Evolutionary conservation across 2,888 invertebrate species (phyloP).

Genomic region (Leucania comma): DNA sequence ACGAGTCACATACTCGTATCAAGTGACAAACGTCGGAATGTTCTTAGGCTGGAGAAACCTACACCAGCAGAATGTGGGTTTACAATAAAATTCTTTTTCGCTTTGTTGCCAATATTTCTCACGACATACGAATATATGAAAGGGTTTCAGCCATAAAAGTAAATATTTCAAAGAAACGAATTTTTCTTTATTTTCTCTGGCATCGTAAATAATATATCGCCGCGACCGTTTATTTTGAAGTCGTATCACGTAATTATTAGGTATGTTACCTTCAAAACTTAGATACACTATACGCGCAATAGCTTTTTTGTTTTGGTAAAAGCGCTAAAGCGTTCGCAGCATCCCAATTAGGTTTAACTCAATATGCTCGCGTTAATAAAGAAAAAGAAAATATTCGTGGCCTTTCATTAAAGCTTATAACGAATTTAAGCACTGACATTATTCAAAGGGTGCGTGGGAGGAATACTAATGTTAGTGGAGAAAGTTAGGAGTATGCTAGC

Average conservation of each 20-base stretch:
- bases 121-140: constrained; percentile 57
- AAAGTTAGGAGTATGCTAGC: constrained; percentile 41
- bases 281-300: constrained; percentile 53
- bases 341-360: constrained; percentile 60
- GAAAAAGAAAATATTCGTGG: constrained; percentile 46
- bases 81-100: constrained; percentile 60
- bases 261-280: constrained; percentile 59
- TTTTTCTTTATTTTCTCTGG: constrained; percentile 56
- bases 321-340: constrained; percentile 44
- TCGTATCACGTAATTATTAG: constrained; percentile 60
- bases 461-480: constrained; percentile 55
- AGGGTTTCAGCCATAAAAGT: constrained; percentile 47
- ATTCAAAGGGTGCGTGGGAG: constrained; percentile 40
- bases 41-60: constrained; percentile 60
- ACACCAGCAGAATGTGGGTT: constrained; percentile 58
- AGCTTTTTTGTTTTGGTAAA: constrained; percentile 50
- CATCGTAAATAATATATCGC: constrained; percentile 51
- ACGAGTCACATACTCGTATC: constrained; percentile 39
- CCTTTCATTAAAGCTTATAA: constrained; percentile 50
- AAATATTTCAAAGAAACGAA: constrained; percentile 56
- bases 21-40: constrained; percentile 60
- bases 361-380: constrained; percentile 56
- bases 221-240: constrained; percentile 41
- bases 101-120: constrained; percentile 61
- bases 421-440: constrained; percentile 55